phyloP scores from a whole-genome alignment of 2,113 vertebrate species.

The Alligator sinensis region DNA sequence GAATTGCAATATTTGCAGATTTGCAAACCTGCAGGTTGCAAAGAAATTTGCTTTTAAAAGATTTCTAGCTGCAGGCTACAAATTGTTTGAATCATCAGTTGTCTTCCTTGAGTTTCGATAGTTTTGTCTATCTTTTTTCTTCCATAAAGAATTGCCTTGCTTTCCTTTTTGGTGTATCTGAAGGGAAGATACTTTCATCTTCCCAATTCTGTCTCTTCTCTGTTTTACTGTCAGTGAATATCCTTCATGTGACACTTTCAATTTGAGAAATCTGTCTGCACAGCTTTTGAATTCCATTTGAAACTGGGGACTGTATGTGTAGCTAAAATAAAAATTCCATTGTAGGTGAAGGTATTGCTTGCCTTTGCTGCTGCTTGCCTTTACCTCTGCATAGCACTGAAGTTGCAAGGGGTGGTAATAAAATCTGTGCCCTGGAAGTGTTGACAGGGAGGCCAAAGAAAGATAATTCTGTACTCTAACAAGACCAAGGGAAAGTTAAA shows the following conservation, averaged over 20 bases:
- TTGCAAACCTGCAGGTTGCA: not conserved
- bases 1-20: not conserved
- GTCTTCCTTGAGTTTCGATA: not conserved
- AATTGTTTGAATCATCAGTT: not conserved
- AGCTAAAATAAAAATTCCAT: too few species aligned
- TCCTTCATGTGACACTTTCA: not conserved
- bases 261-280: too few species aligned
- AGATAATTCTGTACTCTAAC: too few species aligned
- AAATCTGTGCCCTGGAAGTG: too few species aligned
- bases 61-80: not conserved
- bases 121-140: not conserved
- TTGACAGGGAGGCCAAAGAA: too few species aligned
- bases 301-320: too few species aligned
- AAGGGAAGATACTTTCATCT: not conserved
- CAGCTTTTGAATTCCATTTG: too few species aligned
- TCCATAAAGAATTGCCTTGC: not conserved
- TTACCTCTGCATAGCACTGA: too few species aligned
- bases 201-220: not conserved
- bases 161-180: not conserved
- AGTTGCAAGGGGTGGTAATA: too few species aligned
- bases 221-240: not conserved
- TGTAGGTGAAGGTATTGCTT: too few species aligned
- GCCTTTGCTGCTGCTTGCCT: too few species aligned
- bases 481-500: too few species aligned
- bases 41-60: not conserved